Conservation (phyloP, 64 coral and sea anemone genomes). For the Pocillopora verrucosa region DNA sequence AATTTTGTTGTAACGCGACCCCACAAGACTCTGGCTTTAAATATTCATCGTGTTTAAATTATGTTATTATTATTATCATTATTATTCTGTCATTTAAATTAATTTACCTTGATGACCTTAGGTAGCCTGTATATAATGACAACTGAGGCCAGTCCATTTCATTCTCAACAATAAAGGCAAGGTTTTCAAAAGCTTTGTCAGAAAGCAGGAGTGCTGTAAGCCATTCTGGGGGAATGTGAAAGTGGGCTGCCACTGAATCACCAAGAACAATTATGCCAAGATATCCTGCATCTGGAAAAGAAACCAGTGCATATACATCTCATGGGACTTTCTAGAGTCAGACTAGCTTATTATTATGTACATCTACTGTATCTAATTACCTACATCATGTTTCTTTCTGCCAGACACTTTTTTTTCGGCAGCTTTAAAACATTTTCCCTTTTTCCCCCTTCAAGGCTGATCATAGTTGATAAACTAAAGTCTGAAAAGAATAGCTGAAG, state of each 20-base stretch:
- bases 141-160: slow-evolving; percentile 96
- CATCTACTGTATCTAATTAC: too few relatives aligned
- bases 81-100: background rate
- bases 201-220: slow-evolving; percentile 66
- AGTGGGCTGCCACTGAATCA: slow-evolving; percentile 91
- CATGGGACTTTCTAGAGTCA: too few relatives aligned
- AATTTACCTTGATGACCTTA: slow-evolving; percentile 48
- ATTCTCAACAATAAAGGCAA: slow-evolving; percentile 79
- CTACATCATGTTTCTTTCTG: too few relatives aligned
- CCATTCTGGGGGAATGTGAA: slow-evolving; percentile 94
- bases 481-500: too few relatives aligned
- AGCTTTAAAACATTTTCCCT: too few relatives aligned
- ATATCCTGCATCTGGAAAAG: slow-evolving; percentile 74
- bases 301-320: background rate
- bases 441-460: too few relatives aligned
- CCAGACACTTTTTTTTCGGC: too few relatives aligned
- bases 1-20: background rate
- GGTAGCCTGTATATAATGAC: slow-evolving; percentile 80
- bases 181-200: slow-evolving; percentile 66
- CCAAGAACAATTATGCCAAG: slow-evolving; percentile 91
- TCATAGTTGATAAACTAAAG: too few relatives aligned
- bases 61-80: background rate
- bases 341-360: too few relatives aligned
- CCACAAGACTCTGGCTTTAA: too few relatives aligned
- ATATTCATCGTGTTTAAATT: background rate